Conservation (phyloP, 1,140 invertebrate genomes). For the Ceratitis capitata region DNA sequence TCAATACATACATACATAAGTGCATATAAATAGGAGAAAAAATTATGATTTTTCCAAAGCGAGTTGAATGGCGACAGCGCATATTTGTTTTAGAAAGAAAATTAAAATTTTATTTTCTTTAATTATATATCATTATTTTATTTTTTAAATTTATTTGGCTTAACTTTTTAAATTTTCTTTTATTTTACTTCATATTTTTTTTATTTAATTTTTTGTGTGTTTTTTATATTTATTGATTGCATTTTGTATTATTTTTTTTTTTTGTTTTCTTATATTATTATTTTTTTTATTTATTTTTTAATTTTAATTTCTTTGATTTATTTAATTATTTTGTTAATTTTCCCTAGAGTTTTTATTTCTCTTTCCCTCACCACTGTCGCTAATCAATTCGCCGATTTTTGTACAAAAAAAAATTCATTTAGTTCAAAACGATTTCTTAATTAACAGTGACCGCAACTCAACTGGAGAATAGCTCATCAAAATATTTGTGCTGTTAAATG, state of each 20-base stretch:
- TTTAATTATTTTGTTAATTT: not conserved
- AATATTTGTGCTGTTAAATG: conserved; percentile 36
- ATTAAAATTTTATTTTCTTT: not conserved
- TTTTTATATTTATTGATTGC: not conserved
- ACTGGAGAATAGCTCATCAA: conserved; percentile 37
- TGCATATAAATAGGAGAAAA: not conserved
- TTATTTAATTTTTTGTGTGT: not conserved
- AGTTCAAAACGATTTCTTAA: not conserved
- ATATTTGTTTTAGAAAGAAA: not conserved
- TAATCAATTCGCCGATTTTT: not conserved
- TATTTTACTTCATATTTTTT: no score
- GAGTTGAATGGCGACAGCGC: not conserved
- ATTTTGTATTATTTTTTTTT: not conserved
- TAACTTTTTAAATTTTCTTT: no score
- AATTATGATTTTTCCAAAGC: not conserved
- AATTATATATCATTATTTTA: not conserved
- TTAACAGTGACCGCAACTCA: conserved; percentile 27
- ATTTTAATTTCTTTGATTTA: not conserved
- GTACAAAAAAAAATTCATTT: not conserved
- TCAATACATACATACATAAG: no score
- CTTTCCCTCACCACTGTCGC: not conserved
- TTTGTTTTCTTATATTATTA: not conserved
- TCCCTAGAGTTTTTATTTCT: not conserved
- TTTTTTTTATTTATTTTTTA: not conserved
- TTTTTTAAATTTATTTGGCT: not conserved